phyloP scores from a whole-genome alignment of 2,113 vertebrate species.

The Oreotrochilus melanogaster region DNA sequence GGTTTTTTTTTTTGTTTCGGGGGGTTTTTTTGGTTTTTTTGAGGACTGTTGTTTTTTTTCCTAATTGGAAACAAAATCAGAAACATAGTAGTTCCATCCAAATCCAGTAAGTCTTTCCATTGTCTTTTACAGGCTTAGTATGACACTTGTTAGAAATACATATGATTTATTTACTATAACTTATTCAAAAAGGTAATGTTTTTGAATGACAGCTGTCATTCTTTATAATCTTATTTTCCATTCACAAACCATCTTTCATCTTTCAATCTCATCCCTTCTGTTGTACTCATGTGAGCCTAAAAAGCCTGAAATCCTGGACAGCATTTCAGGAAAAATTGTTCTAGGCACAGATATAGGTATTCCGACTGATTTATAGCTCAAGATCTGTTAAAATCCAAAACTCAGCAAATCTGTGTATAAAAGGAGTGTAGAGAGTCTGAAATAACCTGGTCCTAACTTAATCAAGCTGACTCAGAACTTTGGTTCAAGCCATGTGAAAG shows the following conservation, averaged over 20 bases:
- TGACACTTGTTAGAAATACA: not conserved
- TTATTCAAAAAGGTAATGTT: not conserved
- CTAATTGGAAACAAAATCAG: not conserved
- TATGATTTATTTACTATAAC: not conserved
- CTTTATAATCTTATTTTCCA: not conserved
- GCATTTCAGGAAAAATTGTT: not conserved
- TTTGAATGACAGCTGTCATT: not conserved
- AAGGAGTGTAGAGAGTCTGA: not conserved
- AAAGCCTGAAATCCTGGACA: not conserved
- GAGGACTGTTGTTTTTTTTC: not conserved
- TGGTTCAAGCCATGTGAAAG: not conserved
- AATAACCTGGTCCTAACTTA: not conserved
- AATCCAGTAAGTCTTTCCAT: not conserved
- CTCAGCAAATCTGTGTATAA: not conserved
- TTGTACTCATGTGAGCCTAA: not conserved
- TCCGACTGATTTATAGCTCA: not conserved
- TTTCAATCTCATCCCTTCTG: not conserved
- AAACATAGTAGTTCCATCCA: not conserved
- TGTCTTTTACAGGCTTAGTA: not conserved
- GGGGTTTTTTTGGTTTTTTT: no score
- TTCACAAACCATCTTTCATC: not conserved
- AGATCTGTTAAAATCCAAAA: not conserved
- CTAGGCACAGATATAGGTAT: not conserved
- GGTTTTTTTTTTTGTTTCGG: not conserved
- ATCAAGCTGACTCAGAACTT: not conserved